Conservation (phyloP, 2,797 vertebrate genomes). For the Myoxocephalus aenaeus region DNA sequence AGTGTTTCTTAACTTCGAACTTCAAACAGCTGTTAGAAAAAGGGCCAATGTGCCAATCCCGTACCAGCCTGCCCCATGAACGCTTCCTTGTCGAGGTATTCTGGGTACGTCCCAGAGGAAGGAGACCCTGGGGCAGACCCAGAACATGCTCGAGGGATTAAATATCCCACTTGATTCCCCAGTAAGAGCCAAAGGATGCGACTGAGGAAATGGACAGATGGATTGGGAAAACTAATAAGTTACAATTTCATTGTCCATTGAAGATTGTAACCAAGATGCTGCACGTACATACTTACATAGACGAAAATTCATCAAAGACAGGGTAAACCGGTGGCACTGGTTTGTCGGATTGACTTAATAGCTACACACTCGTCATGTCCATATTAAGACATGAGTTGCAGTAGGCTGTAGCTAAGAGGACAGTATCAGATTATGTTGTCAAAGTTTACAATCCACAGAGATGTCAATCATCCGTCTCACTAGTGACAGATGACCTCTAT, state of each 20-base stretch:
- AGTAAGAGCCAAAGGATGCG: constrained; percentile 8
- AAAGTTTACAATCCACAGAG: constrained; percentile 58
- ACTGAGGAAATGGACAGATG: constrained; percentile 7
- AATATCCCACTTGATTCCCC: constrained; percentile 9
- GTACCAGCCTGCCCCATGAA: neutral
- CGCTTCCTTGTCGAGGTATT: neutral
- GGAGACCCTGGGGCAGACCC: neutral
- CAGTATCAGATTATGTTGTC: constrained; percentile 65
- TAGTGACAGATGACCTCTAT: constrained; percentile 70
- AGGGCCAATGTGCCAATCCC: neutral
- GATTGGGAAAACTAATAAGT: too few species aligned
- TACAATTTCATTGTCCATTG: neutral
- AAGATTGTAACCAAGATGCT: constrained; percentile 16
- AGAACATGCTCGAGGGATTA: neutral
- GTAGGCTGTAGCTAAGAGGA: constrained; percentile 37
- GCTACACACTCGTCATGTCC: constrained; percentile 1
- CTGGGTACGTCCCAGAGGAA: neutral
- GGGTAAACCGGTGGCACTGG: neutral
- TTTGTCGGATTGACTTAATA: constrained; percentile 21
- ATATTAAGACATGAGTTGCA: constrained; percentile 38
- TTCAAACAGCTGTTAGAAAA: neutral
- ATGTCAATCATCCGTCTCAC: constrained; percentile 68
- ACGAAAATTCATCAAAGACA: neutral
- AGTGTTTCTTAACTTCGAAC: neutral
- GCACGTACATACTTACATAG: neutral